Evolutionary conservation across 2,797 vertebrate species (phyloP).

Genomic region (Hydrophis major): DNA sequence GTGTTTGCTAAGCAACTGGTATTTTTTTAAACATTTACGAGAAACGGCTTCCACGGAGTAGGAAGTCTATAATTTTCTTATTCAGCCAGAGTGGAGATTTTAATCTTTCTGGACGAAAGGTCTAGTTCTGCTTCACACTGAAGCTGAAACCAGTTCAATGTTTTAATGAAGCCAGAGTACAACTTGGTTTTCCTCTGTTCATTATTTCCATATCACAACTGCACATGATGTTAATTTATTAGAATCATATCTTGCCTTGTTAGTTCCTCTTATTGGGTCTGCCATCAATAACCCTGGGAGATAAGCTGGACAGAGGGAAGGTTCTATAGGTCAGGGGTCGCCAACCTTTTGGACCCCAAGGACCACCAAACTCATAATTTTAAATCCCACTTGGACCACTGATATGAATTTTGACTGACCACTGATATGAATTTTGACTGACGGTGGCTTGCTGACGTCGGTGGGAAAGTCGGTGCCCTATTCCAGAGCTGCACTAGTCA

Average conservation of each 20-base stretch:
- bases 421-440: too few species aligned
- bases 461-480: too few species aligned
- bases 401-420: too few species aligned
- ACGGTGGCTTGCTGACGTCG: too few species aligned
- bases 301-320: background rate
- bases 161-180: slow-evolving; percentile 13
- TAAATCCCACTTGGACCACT: too few species aligned
- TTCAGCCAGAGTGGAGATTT: background rate
- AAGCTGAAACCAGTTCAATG: background rate
- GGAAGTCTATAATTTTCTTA: background rate
- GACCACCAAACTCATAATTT: too few species aligned
- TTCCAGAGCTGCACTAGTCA: too few species aligned
- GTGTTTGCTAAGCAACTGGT: background rate
- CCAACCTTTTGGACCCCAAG: too few species aligned
- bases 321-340: too few species aligned
- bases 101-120: background rate
- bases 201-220: slow-evolving; percentile 40
- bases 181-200: slow-evolving; percentile 23
- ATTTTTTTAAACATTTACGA: background rate
- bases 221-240: background rate
- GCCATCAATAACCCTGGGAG: background rate
- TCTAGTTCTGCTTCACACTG: background rate
- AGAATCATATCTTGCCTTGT: background rate
- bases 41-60: background rate
- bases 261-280: background rate